Base-by-base conservation (phyloP, 2,888 invertebrate species). In the Tyria jacobaeae region DNA sequence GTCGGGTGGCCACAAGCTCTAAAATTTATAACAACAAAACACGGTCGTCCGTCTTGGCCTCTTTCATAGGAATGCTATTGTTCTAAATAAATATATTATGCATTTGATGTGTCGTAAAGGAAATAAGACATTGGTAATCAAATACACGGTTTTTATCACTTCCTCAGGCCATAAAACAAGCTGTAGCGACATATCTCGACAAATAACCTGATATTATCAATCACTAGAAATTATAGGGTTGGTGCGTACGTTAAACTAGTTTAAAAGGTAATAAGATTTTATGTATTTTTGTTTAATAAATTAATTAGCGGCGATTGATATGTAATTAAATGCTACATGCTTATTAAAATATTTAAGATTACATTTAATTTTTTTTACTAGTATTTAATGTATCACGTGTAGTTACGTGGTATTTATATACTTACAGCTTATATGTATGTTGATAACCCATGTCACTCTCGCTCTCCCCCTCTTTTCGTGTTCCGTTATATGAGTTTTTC, bases 191-290 rank as follows among this genome's bases (percentile, higher is more conserved):
- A 71, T 79, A 74, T 68, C 73, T 77, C 50, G 71, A 73, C 73
- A 73, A 75, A 81, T 78, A 78, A 72, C 72, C 72, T 68, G 69
- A 75, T 73, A 79, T 78, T 82, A 83, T 83, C 84, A 81, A 79
- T 80, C 81, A 80, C 75, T 51, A 24, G 68, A 64, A 67, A 41
- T 39, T 44, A 57, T 68, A 71, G 73, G 71, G 75, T 50, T 73
- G 68, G 21, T 44, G 41, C 57, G 6, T 34, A 27, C 54, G 1
- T 44, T 21, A 44, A 44, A 44, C 21, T 44, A 4, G 44, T 44
- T 44, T 44, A 1, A 12, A 44, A 44, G 10, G 10, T 21, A 44
- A 21, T 12, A 21, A 31, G 27, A 31, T 31, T 6, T 31, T 31
- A 31, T 7, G 27, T 31, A 31, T 31, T 31, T 31, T 31, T 31